A percentile compares a stretch with the other conserved stretches of the same genome.
Evolutionary conservation across 2,113 vertebrate genomes (phyloP).

Genomic region (Scytalopus superciliaris): DNA sequence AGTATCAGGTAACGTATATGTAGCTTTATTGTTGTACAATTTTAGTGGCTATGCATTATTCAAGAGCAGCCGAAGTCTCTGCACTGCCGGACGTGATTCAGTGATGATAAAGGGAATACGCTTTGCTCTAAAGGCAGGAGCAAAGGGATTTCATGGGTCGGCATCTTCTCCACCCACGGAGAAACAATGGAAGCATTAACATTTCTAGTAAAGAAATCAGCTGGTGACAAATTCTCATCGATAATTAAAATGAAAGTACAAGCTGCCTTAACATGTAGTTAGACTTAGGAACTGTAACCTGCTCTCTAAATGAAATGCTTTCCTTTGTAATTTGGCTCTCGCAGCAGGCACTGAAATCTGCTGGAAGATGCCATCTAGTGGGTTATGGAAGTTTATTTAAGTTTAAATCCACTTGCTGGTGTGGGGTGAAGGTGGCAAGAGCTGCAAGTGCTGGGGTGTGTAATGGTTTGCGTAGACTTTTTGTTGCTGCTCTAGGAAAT

Average conservation of each 20-base stretch:
- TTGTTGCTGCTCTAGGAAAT: neutral
- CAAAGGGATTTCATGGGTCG: neutral
- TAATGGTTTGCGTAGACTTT: neutral
- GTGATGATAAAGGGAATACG: neutral
- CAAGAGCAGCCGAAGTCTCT: neutral
- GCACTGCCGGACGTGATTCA: neutral
- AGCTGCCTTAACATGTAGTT: neutral
- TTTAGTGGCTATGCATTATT: slow-evolving; percentile 38
- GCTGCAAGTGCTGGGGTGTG: neutral
- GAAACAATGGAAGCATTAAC: neutral
- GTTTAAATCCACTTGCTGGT: neutral
- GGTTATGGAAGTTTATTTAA: slow-evolving; percentile 51
- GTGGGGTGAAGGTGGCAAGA: neutral
- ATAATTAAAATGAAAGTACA: slow-evolving; percentile 11
- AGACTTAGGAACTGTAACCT: neutral
- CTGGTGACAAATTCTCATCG: neutral
- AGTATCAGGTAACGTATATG: neutral
- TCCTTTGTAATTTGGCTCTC: neutral
- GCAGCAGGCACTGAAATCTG: slow-evolving; percentile 41
- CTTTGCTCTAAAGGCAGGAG: neutral
- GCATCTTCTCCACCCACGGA: neutral
- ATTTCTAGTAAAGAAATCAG: neutral
- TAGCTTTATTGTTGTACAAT: slow-evolving; percentile 42
- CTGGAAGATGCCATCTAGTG: slow-evolving; percentile 74
- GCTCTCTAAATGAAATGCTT: slow-evolving; percentile 37